Conservation (phyloP, 2,113 vertebrate species). For the Podarcis raffonei region DNA sequence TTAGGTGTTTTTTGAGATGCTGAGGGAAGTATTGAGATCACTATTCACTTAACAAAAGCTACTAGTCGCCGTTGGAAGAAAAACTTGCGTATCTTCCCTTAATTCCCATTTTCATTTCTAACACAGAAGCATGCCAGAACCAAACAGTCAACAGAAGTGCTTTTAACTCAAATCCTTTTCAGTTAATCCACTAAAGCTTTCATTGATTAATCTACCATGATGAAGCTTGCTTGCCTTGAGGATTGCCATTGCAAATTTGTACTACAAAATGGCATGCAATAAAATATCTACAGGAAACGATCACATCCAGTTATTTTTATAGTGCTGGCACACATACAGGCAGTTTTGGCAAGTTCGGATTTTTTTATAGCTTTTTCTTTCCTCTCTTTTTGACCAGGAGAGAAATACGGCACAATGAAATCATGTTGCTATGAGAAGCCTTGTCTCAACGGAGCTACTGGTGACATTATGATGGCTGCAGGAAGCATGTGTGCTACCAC, state of each 20-base stretch:
- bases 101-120: background rate
- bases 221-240: constrained; percentile 19
- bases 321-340: background rate
- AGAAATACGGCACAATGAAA: constrained; percentile 46
- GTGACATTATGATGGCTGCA: background rate
- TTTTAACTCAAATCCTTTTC: background rate
- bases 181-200: background rate
- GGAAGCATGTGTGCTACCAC: background rate
- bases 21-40: background rate
- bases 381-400: background rate
- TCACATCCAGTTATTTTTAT: constrained; percentile 39
- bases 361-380: constrained; percentile 21
- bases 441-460: constrained; percentile 33
- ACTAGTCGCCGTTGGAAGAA: background rate
- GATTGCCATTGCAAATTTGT: background rate
- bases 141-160: background rate
- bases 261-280: constrained; percentile 30
- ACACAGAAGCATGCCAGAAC: background rate
- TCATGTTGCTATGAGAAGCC: constrained; percentile 31
- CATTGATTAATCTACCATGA: constrained; percentile 19
- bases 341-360: background rate
- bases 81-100: background rate
- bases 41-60: background rate
- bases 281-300: constrained; percentile 59
- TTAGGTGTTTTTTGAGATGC: background rate